phyloP scores from a whole-genome alignment of 1,140 invertebrate genomes.

The Saxidomus purpurata region DNA sequence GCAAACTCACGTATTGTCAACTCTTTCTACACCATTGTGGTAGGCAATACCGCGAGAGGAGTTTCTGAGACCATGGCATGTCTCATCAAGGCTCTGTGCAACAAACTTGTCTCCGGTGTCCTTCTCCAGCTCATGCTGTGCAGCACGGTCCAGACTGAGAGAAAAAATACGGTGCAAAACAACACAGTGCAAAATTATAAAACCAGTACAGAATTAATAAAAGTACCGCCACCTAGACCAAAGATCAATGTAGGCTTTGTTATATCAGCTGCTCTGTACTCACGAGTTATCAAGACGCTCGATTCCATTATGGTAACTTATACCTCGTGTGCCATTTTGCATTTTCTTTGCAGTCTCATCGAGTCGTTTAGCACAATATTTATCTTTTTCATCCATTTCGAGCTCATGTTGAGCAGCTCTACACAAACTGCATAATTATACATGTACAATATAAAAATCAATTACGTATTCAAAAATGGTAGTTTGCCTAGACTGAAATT shows the following conservation, averaged over 20 bases:
- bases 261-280: conserved; percentile 73
- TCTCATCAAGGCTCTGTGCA: conserved; percentile 94
- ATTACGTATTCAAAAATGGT: no score
- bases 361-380: conserved; percentile 94
- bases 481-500: no score
- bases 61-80: conserved; percentile 94
- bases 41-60: conserved; percentile 94
- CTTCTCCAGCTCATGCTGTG: conserved; percentile 94
- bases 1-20: conserved; percentile 92
- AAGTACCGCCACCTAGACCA: background rate
- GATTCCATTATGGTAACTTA: conserved; percentile 96
- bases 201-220: background rate
- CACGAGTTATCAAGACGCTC: conserved; percentile 95
- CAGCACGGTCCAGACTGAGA: conserved; percentile 85
- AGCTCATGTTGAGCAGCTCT: conserved; percentile 91
- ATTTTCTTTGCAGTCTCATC: conserved; percentile 93
- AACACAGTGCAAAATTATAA: conserved; percentile 40
- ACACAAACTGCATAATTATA: conserved; percentile 82
- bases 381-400: conserved; percentile 95
- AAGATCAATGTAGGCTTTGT: background rate
- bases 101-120: conserved; percentile 96
- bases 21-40: conserved; percentile 96
- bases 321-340: conserved; percentile 93
- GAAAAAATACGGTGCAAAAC: conserved; percentile 31
- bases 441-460: no score